A percentile compares a stretch with the other conserved stretches of the same genome.
Evolutionary conservation across 1,140 invertebrate genomes (phyloP).

Genomic region (Drosophila murphyi): DNA sequence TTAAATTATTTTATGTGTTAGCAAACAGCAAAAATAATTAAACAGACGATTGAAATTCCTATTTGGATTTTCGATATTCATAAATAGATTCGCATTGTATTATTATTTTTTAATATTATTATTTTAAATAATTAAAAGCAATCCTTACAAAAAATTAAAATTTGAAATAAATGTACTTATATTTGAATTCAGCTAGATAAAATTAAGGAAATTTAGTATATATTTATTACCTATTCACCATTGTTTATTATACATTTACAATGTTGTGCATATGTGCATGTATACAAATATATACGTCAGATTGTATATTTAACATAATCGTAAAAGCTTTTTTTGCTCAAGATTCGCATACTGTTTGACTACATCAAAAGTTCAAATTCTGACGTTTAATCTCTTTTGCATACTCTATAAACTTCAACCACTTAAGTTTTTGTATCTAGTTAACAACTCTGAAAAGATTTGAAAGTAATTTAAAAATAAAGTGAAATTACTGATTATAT

Average conservation of each 20-base stretch:
- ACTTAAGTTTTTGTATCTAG: not conserved
- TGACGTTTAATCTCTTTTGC: conserved; percentile 11
- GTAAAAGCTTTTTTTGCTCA: conserved; percentile 53
- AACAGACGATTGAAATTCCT: conserved; percentile 28
- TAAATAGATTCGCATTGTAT: conserved; percentile 36
- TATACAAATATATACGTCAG: too few species aligned
- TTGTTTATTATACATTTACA: not conserved
- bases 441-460: too few species aligned
- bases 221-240: not conserved
- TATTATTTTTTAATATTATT: conserved; percentile 32
- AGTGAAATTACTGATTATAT: too few species aligned
- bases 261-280: too few species aligned
- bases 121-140: not conserved
- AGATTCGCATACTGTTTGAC: conserved; percentile 17
- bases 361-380: conserved; percentile 38
- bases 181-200: too few species aligned
- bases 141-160: not conserved
- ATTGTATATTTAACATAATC: conserved; percentile 2
- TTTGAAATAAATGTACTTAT: too few species aligned
- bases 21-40: conserved; percentile 2
- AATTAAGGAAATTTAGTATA: too few species aligned
- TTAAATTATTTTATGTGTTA: conserved; percentile 66
- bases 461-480: too few species aligned
- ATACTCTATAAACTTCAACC: conserved; percentile 9
- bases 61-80: conserved; percentile 34